phyloP scores from a whole-genome alignment of 2,113 vertebrate genomes.

The Gadus macrocephalus region DNA sequence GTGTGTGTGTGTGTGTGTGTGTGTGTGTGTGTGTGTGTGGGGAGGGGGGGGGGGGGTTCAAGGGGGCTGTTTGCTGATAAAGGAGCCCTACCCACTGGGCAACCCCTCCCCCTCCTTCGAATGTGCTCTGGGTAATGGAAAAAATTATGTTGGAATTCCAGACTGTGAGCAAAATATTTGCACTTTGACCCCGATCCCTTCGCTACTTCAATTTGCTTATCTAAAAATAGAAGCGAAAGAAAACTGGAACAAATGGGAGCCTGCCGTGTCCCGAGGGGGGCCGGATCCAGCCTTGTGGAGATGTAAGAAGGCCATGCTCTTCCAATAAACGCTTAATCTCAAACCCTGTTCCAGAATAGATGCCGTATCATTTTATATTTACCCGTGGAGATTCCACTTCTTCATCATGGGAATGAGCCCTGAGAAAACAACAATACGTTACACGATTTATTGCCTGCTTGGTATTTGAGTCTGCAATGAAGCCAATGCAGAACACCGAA shows the following conservation, averaged over 20 bases:
- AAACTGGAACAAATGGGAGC: slow-evolving; percentile 65
- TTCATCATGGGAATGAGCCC: slow-evolving; percentile 43
- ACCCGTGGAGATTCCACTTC: slow-evolving; percentile 25
- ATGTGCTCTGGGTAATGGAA: slow-evolving; percentile 78
- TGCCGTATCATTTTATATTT: slow-evolving; percentile 15
- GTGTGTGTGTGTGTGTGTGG: too few species aligned
- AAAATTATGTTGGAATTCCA: slow-evolving; percentile 83
- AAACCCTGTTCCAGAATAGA: too few species aligned
- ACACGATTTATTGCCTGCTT: neutral
- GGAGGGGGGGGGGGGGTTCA: slow-evolving; percentile 19
- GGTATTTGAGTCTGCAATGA: neutral
- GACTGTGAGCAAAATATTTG: slow-evolving; percentile 75
- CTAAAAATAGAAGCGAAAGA: slow-evolving; percentile 73
- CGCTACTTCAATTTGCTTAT: slow-evolving; percentile 59
- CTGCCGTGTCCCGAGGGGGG: slow-evolving; percentile 44
- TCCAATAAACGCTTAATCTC: too few species aligned
- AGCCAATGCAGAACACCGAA: too few species aligned
- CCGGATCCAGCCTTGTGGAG: slow-evolving; percentile 36
- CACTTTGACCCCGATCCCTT: slow-evolving; percentile 75
- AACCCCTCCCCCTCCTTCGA: slow-evolving; percentile 62
- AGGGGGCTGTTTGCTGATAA: slow-evolving; percentile 50
- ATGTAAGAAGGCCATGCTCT: slow-evolving; percentile 6
- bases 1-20: slow-evolving; percentile 3
- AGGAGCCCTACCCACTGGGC: slow-evolving; percentile 36
- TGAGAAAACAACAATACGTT: slow-evolving; percentile 29